Evolutionary conservation across 2,113 vertebrate species (phyloP).

Genomic region (Labeo catla): DNA sequence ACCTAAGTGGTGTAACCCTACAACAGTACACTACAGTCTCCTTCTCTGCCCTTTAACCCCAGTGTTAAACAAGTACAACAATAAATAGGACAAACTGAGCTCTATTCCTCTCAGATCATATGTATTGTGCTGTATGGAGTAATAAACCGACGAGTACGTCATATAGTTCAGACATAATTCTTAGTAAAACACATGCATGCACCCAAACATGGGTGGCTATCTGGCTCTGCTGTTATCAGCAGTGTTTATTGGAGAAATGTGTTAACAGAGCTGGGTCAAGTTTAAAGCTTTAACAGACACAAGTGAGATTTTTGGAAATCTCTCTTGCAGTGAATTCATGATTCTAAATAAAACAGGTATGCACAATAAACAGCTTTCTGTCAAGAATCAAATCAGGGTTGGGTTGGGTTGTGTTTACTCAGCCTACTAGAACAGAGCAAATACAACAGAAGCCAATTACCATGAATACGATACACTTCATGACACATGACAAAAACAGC

Average conservation of each 20-base stretch:
- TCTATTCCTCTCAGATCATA: not conserved
- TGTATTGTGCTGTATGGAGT: slow-evolving; percentile 58
- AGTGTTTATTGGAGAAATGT: not conserved
- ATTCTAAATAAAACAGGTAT: slow-evolving; percentile 1
- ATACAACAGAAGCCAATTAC: slow-evolving; percentile 43
- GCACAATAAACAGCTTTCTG: slow-evolving; percentile 9
- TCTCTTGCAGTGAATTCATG: not conserved
- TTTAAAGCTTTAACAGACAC: not conserved
- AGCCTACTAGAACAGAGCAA: slow-evolving; percentile 55
- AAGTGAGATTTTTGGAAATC: not conserved
- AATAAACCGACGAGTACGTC: slow-evolving; percentile 53
- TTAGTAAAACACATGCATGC: not conserved
- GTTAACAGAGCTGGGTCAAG: not conserved
- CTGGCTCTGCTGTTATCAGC: not conserved
- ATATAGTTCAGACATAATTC: not conserved
- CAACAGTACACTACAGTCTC: not conserved
- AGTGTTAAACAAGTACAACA: slow-evolving; percentile 19
- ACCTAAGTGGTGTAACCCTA: not conserved
- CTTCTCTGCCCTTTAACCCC: slow-evolving; percentile 16
- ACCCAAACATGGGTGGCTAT: slow-evolving; percentile 37
- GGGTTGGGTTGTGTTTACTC: slow-evolving; percentile 36
- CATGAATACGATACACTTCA: not conserved
- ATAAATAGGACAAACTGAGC: not conserved
- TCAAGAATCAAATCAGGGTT: slow-evolving; percentile 42
- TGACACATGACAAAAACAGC: not conserved